These are phyloP conservation scores for Trichacis sp. DNA, from an alignment of 2,888 invertebrate genomes.

Conservation along the genomic window DNA sequence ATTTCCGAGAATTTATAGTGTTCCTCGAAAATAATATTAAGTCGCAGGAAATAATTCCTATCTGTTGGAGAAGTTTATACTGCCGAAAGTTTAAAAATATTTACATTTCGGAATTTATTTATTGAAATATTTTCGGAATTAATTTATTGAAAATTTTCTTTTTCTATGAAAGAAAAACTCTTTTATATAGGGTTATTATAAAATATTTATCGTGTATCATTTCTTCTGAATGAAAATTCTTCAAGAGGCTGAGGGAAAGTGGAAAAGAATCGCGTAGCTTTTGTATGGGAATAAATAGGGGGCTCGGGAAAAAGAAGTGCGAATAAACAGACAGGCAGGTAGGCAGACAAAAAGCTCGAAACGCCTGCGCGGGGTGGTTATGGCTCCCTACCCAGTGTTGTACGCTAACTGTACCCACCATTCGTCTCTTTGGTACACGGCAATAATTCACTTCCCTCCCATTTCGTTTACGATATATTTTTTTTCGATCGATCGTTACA, in stretches of 20 bases:
- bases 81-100: too few species aligned
- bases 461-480: slow-evolving; percentile 60
- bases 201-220: too few species aligned
- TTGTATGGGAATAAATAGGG: slow-evolving; percentile 36
- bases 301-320: slow-evolving; percentile 19
- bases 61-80: too few species aligned
- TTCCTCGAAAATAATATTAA: too few species aligned
- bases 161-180: too few species aligned
- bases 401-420: slow-evolving; percentile 40
- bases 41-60: too few species aligned
- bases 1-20: too few species aligned
- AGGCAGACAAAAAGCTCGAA: slow-evolving; percentile 24
- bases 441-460: slow-evolving; percentile 64
- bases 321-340: slow-evolving; percentile 9
- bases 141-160: too few species aligned
- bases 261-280: neutral
- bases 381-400: slow-evolving; percentile 21
- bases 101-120: too few species aligned
- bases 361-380: slow-evolving; percentile 36
- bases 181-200: too few species aligned
- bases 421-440: slow-evolving; percentile 53
- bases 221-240: slow-evolving; percentile 18
- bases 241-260: slow-evolving; percentile 4
- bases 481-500: slow-evolving; percentile 39
- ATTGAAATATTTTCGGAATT: too few species aligned